Evolutionary conservation across 1,140 invertebrate genomes (phyloP), one percentile per base, ranked within the genome.

Genomic region (Conus betulinus): DNA sequence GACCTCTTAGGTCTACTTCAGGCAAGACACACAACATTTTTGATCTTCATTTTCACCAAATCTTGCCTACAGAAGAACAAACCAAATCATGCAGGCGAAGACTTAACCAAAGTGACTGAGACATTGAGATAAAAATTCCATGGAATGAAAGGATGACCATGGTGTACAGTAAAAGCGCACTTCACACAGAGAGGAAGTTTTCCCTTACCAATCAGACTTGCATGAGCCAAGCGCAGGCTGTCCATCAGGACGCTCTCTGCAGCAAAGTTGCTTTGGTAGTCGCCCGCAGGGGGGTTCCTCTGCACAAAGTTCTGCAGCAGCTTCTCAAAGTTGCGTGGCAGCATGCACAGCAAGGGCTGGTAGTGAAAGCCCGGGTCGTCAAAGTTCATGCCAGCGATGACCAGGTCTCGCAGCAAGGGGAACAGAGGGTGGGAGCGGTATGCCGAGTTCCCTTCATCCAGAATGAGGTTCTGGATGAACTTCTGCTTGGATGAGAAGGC

Each of bases 321-420:
- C 84, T 93, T 94, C 85, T 93, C 92, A 81, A 95, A 94, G 81
- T 95, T 93, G 17, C 91, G 90, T 17, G 95, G 94, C 88, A 95
- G 88, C 87, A 94, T 92, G 55, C 91, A 92, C 82, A 94, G 94
- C 25, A 95, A 91, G 85, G 93, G 93, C 87, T 93, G 93, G 88
- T 94, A 94, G 57, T 94, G 95, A 89, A 95, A 95, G 57, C 90
- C 87, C 20, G 94, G 94, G 8, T 91, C 92, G 87, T 93, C 92
- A 85, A 95, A 95, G 90, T 95, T 95, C 93, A 94, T 94, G 89
- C 95, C 94, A 7, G 94, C 94, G 74, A 95, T 95, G 83, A 95
- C 94, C 82, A 95, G 89, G 87, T 95, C 95, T 60, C 95, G 91
- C 57, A 95, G 89, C 60, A 95, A 90, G 8, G 94, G 94, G 88